These are phyloP conservation scores for Pollenia amentaria DNA, from an alignment of 2,888 invertebrate genomes.

Conservation along the genomic window DNA sequence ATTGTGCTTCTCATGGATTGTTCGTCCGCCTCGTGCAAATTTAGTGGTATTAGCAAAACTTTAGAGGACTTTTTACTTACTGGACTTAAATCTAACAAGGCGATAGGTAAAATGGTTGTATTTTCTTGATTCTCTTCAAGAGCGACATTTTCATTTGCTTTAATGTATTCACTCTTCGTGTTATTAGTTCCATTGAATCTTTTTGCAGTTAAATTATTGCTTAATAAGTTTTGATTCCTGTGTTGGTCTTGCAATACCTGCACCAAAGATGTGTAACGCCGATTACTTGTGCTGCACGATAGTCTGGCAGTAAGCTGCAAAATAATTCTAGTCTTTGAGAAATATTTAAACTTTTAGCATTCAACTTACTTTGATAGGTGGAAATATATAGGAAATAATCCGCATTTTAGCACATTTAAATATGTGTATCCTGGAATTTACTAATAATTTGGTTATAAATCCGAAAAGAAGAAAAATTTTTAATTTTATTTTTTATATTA, in stretches of 20 bases:
- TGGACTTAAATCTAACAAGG: conserved; percentile 66
- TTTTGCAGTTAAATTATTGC: neutral
- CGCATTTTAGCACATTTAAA: conserved; percentile 41
- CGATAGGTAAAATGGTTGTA: conserved; percentile 68
- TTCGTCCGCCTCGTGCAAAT: conserved; percentile 76
- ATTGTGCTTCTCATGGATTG: conserved; percentile 76
- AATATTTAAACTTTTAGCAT: neutral
- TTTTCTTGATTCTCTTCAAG: neutral
- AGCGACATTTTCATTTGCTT: neutral
- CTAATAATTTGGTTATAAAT: conserved; percentile 37
- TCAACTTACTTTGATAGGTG: conserved; percentile 30
- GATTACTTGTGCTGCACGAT: conserved; percentile 56
- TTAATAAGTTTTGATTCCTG: neutral
- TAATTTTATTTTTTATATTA: conserved; percentile 14
- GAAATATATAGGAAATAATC: conserved; percentile 24
- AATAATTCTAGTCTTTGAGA: neutral
- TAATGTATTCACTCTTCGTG: neutral
- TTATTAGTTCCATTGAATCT: neutral
- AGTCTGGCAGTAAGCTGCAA: conserved; percentile 76
- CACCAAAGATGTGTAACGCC: conserved; percentile 55
- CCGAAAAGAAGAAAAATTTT: conserved; percentile 9
- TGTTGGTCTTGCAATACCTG: neutral
- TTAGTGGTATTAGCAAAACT: conserved; percentile 79
- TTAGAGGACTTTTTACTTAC: conserved; percentile 71
- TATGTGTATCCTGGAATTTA: neutral